phyloP scores from a whole-genome alignment of 2,113 vertebrate genomes.

The Baryphthengus martii region DNA sequence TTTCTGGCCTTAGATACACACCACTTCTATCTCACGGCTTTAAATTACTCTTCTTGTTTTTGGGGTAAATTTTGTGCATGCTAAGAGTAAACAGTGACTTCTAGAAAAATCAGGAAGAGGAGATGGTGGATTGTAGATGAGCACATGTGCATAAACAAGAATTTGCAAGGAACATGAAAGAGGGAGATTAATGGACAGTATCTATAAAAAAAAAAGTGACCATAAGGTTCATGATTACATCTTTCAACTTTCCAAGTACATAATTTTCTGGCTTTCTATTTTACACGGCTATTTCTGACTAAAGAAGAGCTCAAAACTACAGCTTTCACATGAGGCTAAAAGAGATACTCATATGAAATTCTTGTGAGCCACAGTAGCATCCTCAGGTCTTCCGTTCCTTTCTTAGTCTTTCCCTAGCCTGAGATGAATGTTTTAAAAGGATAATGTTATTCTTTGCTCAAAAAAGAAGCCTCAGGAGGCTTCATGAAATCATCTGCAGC shows the following conservation, averaged over 20 bases:
- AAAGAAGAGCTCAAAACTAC: neutral
- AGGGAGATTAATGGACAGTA: neutral
- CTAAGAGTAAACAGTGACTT: neutral
- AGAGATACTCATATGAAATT: neutral
- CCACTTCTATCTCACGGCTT: neutral
- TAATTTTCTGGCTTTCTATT: neutral
- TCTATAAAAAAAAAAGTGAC: neutral
- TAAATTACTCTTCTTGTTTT: neutral
- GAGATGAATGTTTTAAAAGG: neutral
- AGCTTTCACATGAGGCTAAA: neutral
- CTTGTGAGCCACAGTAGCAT: neutral
- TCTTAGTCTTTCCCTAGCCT: neutral
- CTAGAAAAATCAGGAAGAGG: neutral
- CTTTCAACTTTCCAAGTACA: neutral
- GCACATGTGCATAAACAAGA: neutral
- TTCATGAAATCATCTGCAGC: neutral
- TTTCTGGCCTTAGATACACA: neutral
- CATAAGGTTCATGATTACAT: neutral
- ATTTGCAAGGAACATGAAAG: neutral
- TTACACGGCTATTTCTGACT: neutral
- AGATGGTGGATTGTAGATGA: neutral
- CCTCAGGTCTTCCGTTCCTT: neutral
- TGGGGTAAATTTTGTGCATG: neutral
- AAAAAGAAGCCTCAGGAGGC: neutral
- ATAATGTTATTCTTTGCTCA: neutral